A percentile compares a stretch with the other conserved stretches of the same genome.
These are phyloP conservation scores for Zaprionus tsacasi DNA, from an alignment of 1,140 invertebrate species.

Conservation along the genomic window DNA sequence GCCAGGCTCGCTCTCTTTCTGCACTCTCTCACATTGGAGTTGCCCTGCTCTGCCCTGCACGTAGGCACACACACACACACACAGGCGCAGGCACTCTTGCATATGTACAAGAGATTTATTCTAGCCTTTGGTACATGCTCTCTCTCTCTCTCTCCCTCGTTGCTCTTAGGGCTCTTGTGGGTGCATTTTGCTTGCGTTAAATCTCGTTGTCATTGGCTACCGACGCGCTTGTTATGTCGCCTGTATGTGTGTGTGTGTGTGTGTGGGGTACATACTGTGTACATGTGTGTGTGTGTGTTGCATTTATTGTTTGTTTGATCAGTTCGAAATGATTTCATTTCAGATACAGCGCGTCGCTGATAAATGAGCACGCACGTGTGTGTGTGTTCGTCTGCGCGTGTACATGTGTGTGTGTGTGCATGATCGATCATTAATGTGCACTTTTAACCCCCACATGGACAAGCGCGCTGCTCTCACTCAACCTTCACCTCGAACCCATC, in stretches of 20 bases:
- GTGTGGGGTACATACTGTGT: not conserved
- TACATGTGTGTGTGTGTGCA: conserved; percentile 33
- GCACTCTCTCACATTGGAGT: not conserved
- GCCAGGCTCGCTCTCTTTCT: conserved; percentile 23
- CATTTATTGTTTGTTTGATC: not conserved
- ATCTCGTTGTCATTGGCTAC: conserved; percentile 45
- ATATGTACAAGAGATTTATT: not conserved
- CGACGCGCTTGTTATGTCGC: not conserved
- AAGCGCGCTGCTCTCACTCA: conserved; percentile 31
- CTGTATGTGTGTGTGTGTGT: not conserved
- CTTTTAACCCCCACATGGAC: conserved; percentile 3
- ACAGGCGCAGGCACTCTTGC: not conserved
- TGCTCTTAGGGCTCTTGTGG: conserved; percentile 2
- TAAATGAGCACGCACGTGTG: conserved; percentile 15
- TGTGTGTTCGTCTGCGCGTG: conserved; percentile 15
- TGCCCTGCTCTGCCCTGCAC: conserved; percentile 22
- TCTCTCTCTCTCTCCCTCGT: not conserved
- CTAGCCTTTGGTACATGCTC: conserved; percentile 16
- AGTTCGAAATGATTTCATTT: conserved; percentile 7
- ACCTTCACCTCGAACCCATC: conserved; percentile 64
- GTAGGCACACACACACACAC: conserved; percentile 1
- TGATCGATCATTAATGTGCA: conserved; percentile 22
- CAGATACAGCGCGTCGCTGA: conserved; percentile 7
- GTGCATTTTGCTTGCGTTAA: conserved; percentile 15
- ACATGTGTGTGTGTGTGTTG: conserved; percentile 12